These are phyloP conservation scores for Imbricaverruca yamaguchii DNA, from an alignment of 2,888 invertebrate genomes.

Conservation along the genomic window DNA sequence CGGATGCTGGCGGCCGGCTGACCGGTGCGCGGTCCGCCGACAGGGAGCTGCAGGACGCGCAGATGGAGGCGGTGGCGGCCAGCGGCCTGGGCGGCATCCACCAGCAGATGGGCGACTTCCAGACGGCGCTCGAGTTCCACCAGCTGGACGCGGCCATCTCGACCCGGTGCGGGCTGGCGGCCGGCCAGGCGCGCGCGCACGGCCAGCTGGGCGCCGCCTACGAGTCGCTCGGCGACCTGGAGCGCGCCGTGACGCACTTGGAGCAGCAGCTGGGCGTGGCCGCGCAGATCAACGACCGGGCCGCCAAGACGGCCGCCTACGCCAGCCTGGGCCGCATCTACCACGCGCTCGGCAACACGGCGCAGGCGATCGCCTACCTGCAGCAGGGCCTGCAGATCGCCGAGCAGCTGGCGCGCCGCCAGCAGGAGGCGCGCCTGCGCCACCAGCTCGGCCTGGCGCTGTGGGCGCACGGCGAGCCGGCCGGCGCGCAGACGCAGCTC, in stretches of 20 bases:
- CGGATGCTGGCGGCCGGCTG: too few relatives aligned
- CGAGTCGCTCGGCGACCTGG: constrained; percentile 74
- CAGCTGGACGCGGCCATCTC: constrained; percentile 71
- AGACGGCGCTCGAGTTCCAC: constrained; percentile 69
- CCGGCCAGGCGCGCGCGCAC: constrained; percentile 68
- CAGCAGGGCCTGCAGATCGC: constrained; percentile 56
- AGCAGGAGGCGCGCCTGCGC: constrained; percentile 81
- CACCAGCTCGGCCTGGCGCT: constrained; percentile 80
- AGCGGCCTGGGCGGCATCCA: constrained; percentile 83
- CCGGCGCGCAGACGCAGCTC: constrained; percentile 79
- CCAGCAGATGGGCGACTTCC: constrained; percentile 79
- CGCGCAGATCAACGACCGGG: constrained; percentile 65
- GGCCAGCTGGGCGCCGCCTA: constrained; percentile 83
- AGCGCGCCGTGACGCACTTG: constrained; percentile 79
- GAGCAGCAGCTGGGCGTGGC: constrained; percentile 83
- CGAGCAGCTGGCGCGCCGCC: constrained; percentile 57
- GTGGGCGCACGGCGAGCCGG: constrained; percentile 80
- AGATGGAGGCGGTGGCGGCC: constrained; percentile 82
- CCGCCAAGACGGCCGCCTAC: constrained; percentile 32
- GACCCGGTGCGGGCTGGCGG: constrained; percentile 58
- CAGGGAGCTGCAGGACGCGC: constrained; percentile 64
- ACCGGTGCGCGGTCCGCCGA: constrained; percentile 52
- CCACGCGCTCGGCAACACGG: constrained; percentile 74
- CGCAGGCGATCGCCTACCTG: constrained; percentile 79
- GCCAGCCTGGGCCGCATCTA: constrained; percentile 63